Percentiles rank a stretch among this genome's conserved stretches.
phyloP scores from a whole-genome alignment of 2,113 vertebrate genomes.

The Phylloscopus trochilus region DNA sequence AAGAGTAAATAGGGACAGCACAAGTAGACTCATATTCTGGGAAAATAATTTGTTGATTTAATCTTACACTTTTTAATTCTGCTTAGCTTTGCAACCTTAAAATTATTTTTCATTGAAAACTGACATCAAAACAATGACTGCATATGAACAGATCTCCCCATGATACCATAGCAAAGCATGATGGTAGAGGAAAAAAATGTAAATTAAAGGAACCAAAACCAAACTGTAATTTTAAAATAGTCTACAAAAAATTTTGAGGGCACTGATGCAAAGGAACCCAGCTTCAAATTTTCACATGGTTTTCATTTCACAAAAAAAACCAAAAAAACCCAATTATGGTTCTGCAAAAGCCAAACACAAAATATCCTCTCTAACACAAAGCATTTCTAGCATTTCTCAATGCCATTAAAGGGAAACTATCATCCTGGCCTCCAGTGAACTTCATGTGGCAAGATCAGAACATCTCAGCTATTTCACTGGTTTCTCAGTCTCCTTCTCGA shows the following conservation, averaged over 20 bases:
- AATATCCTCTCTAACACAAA: background rate
- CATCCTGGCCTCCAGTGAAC: background rate
- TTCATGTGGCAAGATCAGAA: background rate
- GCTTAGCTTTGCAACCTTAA: background rate
- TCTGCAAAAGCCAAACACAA: background rate
- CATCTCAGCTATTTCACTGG: background rate
- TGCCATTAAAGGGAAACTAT: background rate
- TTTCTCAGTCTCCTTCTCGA: background rate
- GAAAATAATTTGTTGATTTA: background rate
- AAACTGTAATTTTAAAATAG: background rate
- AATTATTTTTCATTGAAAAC: background rate
- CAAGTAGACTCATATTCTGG: background rate
- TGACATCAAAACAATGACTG: background rate
- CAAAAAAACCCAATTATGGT: background rate
- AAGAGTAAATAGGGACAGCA: background rate
- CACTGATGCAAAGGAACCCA: background rate
- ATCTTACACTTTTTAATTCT: background rate
- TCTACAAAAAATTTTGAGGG: background rate
- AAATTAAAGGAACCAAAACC: slow-evolving; percentile 5
- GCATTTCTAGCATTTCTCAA: background rate
- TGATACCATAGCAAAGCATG: background rate
- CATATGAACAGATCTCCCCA: background rate
- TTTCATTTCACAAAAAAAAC: slow-evolving; percentile 5
- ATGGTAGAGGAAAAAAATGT: background rate
- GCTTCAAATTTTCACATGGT: background rate